A percentile compares a stretch with the other conserved stretches of the same genome.
Evolutionary conservation across 2,888 invertebrate genomes (phyloP).

Genomic region (Griposia aprilina): DNA sequence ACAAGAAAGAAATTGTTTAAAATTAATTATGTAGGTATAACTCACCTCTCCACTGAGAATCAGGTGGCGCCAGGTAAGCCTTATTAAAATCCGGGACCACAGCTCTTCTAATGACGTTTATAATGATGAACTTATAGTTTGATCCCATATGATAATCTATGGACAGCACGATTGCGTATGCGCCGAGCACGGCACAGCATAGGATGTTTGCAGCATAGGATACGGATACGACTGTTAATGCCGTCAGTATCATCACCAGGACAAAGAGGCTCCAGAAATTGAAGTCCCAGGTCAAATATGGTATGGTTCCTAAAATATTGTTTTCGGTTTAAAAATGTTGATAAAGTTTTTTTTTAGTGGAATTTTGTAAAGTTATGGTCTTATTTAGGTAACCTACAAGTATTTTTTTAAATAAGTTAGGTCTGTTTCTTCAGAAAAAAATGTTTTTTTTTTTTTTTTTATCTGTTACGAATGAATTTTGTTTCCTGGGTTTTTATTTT

Average conservation of each 20-base stretch:
- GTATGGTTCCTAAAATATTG: slow-evolving; percentile 80
- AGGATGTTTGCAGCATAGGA: slow-evolving; percentile 91
- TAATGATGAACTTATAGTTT: slow-evolving; percentile 92
- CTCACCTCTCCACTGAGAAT: slow-evolving; percentile 90
- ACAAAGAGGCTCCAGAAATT: slow-evolving; percentile 92
- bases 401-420: not conserved
- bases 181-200: slow-evolving; percentile 92
- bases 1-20: not conserved
- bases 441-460: no score
- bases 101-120: slow-evolving; percentile 92
- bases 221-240: slow-evolving; percentile 86
- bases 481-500: not conserved
- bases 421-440: no score
- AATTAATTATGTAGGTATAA: slow-evolving; percentile 18
- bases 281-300: slow-evolving; percentile 86
- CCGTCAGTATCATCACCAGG: slow-evolving; percentile 86
- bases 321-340: not conserved
- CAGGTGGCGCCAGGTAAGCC: slow-evolving; percentile 91
- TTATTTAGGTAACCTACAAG: not conserved
- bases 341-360: not conserved
- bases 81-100: slow-evolving; percentile 90
- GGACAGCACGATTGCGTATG: slow-evolving; percentile 91
- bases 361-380: not conserved
- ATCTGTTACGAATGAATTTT: no score
- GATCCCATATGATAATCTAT: slow-evolving; percentile 92